Evolutionary conservation across 2,113 vertebrate genomes (phyloP).

Genomic region (Paramormyrops kingsleyae): DNA sequence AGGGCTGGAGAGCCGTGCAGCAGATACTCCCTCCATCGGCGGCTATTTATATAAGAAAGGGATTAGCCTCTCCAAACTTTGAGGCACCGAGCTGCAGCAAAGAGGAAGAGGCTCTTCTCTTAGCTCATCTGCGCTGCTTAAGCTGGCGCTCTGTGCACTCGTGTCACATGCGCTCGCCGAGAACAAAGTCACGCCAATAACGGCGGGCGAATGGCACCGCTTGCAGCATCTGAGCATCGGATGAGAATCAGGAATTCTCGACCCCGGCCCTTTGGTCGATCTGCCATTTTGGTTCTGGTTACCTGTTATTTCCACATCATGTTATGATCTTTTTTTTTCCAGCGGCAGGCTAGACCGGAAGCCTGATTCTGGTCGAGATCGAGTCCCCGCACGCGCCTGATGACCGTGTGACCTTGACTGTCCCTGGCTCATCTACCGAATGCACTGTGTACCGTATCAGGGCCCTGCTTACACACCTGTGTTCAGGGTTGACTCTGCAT

Average conservation of each 20-base stretch:
- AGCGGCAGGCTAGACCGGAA: not conserved
- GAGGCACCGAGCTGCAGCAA: constrained; percentile 60
- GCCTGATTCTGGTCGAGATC: not conserved
- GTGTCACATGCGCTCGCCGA: not conserved
- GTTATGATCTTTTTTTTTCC: not conserved
- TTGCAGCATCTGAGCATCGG: not conserved
- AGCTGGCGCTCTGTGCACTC: not conserved
- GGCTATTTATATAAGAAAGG: constrained; percentile 79
- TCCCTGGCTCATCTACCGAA: not conserved
- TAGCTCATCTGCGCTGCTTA: not conserved
- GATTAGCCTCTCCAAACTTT: constrained; percentile 67
- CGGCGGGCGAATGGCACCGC: not conserved
- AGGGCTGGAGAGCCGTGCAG: constrained; percentile 67
- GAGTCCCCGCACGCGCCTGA: not conserved
- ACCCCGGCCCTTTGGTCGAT: not conserved
- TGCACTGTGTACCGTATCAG: not conserved
- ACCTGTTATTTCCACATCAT: not conserved
- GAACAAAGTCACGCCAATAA: not conserved
- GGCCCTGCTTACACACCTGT: not conserved
- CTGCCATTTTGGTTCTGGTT: not conserved
- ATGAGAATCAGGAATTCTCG: not conserved
- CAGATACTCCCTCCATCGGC: constrained; percentile 65
- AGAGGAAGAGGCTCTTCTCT: constrained; percentile 5
- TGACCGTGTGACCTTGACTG: not conserved
- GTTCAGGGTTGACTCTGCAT: not conserved